Conservation (phyloP, 2,888 invertebrate genomes). For the Polyploca ridens region DNA sequence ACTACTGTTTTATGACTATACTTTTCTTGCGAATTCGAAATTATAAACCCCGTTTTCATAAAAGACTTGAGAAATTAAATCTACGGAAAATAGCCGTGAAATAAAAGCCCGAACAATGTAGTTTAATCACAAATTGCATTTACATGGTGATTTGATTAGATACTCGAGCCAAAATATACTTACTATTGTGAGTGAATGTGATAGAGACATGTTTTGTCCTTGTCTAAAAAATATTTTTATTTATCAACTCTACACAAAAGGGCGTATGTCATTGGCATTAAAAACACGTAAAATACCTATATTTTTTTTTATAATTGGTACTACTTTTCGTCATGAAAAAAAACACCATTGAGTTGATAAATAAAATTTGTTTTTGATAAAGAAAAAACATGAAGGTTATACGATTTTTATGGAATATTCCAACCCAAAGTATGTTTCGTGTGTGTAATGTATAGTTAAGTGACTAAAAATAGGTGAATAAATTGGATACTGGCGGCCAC, state of each 20-base stretch:
- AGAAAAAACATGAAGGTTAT: neutral
- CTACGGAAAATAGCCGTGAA: no score
- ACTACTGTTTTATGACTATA: no score
- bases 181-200: constrained; percentile 14
- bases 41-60: neutral
- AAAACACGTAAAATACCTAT: no score
- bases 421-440: constrained; percentile 37
- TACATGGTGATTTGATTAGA: neutral
- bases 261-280: no score
- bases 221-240: constrained; percentile 9
- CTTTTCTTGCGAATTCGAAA: no score
- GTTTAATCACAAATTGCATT: neutral
- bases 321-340: neutral
- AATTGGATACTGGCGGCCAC: constrained; percentile 62
- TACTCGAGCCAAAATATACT: constrained; percentile 17
- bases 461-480: constrained; percentile 33
- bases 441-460: constrained; percentile 54
- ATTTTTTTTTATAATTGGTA: neutral
- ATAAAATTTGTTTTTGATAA: neutral
- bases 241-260: neutral
- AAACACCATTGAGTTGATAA: neutral
- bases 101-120: no score
- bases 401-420: constrained; percentile 40
- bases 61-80: neutral
- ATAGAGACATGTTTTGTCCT: constrained; percentile 12